These are phyloP conservation scores for Mesopsocus fuscifrons DNA, from an alignment of 2,888 invertebrate species.

Conservation along the genomic window DNA sequence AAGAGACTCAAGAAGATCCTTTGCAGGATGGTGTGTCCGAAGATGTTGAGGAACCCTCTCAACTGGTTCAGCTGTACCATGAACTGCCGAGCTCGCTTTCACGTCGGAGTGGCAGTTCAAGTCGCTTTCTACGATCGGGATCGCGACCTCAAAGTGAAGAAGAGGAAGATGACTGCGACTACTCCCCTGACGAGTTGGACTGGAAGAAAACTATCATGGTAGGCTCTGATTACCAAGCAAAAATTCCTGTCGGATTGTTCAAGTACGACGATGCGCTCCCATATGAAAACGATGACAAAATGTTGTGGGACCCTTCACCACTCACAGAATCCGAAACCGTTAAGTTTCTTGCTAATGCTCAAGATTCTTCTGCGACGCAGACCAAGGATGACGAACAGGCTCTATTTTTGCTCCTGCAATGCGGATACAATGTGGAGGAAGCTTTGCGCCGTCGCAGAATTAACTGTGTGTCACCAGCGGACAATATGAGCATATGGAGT, in stretches of 20 bases:
- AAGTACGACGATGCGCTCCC: constrained; percentile 87
- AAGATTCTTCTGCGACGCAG: constrained; percentile 40
- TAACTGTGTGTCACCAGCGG: constrained; percentile 44
- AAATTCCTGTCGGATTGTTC: constrained; percentile 78
- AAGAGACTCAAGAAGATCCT: constrained; percentile 1
- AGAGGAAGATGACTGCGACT: constrained; percentile 62
- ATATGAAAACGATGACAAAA: constrained; percentile 87
- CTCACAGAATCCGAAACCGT: constrained; percentile 55
- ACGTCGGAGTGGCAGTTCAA: constrained; percentile 22
- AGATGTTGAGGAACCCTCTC: constrained; percentile 24
- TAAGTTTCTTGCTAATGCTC: constrained; percentile 47
- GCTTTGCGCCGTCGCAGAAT: constrained; percentile 64
- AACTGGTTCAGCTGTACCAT: constrained; percentile 34
- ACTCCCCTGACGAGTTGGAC: constrained; percentile 69
- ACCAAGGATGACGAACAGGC: constrained; percentile 80
- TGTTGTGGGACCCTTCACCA: constrained; percentile 78
- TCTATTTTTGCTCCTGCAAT: constrained; percentile 73
- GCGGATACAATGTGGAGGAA: constrained; percentile 89
- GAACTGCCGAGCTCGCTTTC: constrained; percentile 22
- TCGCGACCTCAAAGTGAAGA: constrained; percentile 61
- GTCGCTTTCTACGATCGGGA: constrained; percentile 29
- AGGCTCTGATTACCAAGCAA: constrained; percentile 83
- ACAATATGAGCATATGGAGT: constrained; percentile 78
- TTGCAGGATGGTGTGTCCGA: background rate
- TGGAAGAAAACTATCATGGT: constrained; percentile 93